Evolutionary conservation across 2,797 vertebrate genomes (phyloP).

Genomic region (Melanotaenia nigrans): DNA sequence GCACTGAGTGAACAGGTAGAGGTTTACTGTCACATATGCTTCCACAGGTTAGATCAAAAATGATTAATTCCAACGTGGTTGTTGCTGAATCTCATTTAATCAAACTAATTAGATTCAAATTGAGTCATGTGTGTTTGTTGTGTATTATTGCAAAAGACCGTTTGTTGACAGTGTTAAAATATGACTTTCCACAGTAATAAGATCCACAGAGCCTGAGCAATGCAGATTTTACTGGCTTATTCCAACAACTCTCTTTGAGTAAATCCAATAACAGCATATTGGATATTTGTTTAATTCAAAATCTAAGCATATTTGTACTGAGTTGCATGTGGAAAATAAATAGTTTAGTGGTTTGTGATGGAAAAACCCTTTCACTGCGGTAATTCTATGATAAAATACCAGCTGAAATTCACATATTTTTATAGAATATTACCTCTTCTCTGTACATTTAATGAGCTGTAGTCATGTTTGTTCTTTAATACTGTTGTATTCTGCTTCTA

Average conservation of each 20-base stretch:
- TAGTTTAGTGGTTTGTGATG: neutral
- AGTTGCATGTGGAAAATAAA: neutral
- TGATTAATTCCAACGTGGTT: neutral
- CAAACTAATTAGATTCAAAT: constrained; percentile 1
- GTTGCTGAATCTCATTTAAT: neutral
- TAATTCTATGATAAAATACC: neutral
- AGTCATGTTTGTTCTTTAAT: neutral
- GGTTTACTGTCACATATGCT: neutral
- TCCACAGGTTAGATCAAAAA: neutral
- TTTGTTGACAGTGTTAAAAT: constrained; percentile 6
- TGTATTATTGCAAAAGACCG: neutral
- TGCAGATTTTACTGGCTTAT: neutral
- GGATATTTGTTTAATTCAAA: neutral
- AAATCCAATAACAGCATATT: neutral
- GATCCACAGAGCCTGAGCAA: constrained; percentile 3
- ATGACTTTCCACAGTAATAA: constrained; percentile 1
- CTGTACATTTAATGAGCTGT: neutral
- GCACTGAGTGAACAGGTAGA: neutral
- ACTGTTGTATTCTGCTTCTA: neutral
- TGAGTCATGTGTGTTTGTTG: constrained; percentile 12
- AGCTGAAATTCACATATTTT: neutral
- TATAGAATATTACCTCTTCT: neutral
- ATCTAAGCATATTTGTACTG: neutral
- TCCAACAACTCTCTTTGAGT: neutral
- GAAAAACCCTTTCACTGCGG: neutral